Percentiles rank a stretch among this genome's conserved stretches.
Evolutionary conservation across 1,140 invertebrate species (phyloP).

Genomic region (Apocrypta bakeri): DNA sequence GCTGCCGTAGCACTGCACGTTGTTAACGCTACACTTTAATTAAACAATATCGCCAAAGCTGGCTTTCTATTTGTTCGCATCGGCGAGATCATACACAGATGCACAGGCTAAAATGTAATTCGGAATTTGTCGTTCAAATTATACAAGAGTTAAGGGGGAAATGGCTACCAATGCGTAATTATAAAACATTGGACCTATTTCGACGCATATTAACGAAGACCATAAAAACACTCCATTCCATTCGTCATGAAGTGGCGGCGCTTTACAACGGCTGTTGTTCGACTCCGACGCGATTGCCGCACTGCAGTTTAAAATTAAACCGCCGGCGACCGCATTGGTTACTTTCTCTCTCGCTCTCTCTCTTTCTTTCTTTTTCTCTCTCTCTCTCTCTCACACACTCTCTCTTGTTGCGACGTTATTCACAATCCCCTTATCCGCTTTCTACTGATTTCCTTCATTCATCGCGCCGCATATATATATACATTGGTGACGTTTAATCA

Average conservation of each 20-base stretch:
- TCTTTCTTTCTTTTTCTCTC: no score
- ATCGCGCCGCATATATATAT: no score
- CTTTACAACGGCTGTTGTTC: conserved; percentile 25
- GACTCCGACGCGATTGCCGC: not conserved
- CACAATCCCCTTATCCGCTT: not conserved
- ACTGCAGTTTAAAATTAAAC: conserved; percentile 40
- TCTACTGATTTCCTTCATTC: not conserved
- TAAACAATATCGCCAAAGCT: not conserved
- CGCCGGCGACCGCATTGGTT: conserved; percentile 32
- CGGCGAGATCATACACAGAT: no score
- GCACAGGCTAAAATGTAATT: conserved; percentile 22
- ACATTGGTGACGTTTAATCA: not conserved
- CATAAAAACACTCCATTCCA: conserved; percentile 43
- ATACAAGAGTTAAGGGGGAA: no score
- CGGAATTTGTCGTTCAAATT: conserved; percentile 1
- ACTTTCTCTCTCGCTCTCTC: not conserved
- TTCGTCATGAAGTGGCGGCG: conserved; percentile 40
- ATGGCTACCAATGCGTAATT: not conserved
- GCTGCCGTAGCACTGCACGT: not conserved
- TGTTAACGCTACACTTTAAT: not conserved
- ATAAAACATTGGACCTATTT: conserved; percentile 33
- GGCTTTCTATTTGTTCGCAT: not conserved
- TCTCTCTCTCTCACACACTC: no score
- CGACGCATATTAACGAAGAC: conserved; percentile 22
- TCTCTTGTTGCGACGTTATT: not conserved